Base-by-base conservation (phyloP, 2,888 invertebrate genomes). In the Lydus trimaculatus region DNA sequence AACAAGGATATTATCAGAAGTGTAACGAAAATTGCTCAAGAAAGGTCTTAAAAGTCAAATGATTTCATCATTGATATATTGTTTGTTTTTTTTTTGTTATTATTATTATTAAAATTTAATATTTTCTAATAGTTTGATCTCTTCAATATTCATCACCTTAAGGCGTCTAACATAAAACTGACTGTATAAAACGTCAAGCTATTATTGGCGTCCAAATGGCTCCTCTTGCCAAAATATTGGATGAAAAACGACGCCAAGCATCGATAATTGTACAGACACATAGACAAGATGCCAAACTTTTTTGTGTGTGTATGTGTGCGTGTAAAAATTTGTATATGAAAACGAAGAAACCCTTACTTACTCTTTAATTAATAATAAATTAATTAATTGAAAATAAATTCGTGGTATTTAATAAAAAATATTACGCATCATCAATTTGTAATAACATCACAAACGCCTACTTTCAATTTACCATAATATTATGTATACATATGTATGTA, bases 221-320 rank as follows among this genome's bases (percentile, higher is more conserved):
- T 72, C 69, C 72, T 67, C 65, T 66, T 73, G 78, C 81, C 82
- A 80, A 81, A 80, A 82, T 82, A 81, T 80, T 80, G 86, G 80
- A 78, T 77, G 76, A 72, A 67, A 48, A 73, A 67, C 80, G 73
- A 81, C 82, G 83, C 84, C 67, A 83, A 78, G 83, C 83, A 84
- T 86, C 84, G 83, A 69, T 64, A 70, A 48, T 48, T 48, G 20
- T 43, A 17, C 0, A 43, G 3, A 15, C 4, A 36, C 6, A 1
- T 2, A 36, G 1, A 36, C 36, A 11, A 33, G 11, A 33, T 7
- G 33, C 33, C 33, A 33, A 33, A 33, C 33, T 7, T 33, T 3
- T 33, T 33, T 33, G 7, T 33, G 2, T 33, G 2, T 33, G 3
- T 33, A 1, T 33, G 11, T 33, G 33, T 33, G 33, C 8, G 33